Base-by-base conservation (phyloP, 92 coral and sea anemone genomes). In the Scolanthus callimorphus region DNA sequence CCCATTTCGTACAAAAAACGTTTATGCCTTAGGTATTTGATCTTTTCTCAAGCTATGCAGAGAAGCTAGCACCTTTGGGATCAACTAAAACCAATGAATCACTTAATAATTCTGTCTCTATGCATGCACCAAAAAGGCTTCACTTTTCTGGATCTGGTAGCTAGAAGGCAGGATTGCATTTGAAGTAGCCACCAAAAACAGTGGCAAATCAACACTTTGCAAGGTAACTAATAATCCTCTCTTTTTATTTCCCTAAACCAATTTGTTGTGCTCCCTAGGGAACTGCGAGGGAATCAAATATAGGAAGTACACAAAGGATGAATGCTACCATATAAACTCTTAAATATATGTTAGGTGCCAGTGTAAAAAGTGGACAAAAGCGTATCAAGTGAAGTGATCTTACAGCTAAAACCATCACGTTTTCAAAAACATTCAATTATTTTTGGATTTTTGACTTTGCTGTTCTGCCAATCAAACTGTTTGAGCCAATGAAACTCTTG, bases 61-160 rank as follows among this genome's bases (percentile, higher is more conserved):
- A 63, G 43, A 63, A 63, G 27, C 47, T 49, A n/a, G 58, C 58
- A 25, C 70, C 70, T 20, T 29, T 62, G 20, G 70, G 70, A 30
- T 49, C 70, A n/a, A 63, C 70, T 29, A 58, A 63, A 63, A 49
- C 3, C 29, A 50, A 63, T 63, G 70, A 63, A 50, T 12, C 59
- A 0, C 20, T 50, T 3, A 63, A 63, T 20, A 49, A 63, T 48
- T 44, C 46, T 29, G 55, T 63, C 46, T 11, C 48, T 50, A 59
- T 50, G 12, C 58, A 49, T 50, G 70, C 70, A 13, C 70, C 70
- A 3, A 63, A 63, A 31, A 53, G 60, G 12, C 38, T 63, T 28
- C 70, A 63, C 22, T 63, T 48, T 31, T 63, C 70, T 20, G 65
- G 65, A 20, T 59, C 51, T 20, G 65, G 23, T 47, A 59, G 65